Evolutionary conservation across 2,113 vertebrate genomes (phyloP).

Genomic region (Myocastor coypus): DNA sequence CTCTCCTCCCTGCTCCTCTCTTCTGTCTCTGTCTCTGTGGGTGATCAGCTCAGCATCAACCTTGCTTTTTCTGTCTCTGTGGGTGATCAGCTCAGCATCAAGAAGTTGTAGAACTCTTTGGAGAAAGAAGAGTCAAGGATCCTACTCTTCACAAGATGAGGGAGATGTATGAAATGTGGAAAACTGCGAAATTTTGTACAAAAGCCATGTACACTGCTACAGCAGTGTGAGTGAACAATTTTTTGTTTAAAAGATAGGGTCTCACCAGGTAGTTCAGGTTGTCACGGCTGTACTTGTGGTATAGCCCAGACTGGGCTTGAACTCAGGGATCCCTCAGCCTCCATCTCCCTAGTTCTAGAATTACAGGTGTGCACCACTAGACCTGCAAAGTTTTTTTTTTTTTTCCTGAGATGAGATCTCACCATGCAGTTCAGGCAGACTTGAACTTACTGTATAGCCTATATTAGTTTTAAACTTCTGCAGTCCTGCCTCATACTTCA

Average conservation of each 20-base stretch:
- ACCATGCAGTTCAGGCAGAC: not conserved
- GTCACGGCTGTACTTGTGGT: not conserved
- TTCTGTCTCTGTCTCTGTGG: no score
- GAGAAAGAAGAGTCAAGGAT: not conserved
- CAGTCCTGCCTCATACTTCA: not conserved
- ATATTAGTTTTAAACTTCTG: not conserved
- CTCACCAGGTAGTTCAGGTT: not conserved
- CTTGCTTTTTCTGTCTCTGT: not conserved
- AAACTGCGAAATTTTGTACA: not conserved
- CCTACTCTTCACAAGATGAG: not conserved
- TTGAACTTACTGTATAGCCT: not conserved
- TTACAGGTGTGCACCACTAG: not conserved
- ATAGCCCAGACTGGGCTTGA: not conserved
- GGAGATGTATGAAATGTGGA: not conserved
- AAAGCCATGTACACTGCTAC: not conserved
- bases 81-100: not conserved
- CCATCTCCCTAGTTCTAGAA: not conserved
- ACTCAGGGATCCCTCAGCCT: not conserved
- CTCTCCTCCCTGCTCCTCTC: not conserved
- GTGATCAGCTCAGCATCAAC: not conserved
- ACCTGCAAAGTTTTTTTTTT: not conserved
- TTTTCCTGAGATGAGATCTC: not conserved
- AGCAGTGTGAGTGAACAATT: not conserved
- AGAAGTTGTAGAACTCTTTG: not conserved
- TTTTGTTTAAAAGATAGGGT: not conserved